Evolutionary conservation across 2,113 vertebrate species (phyloP).

Genomic region (Notechis scutatus): DNA sequence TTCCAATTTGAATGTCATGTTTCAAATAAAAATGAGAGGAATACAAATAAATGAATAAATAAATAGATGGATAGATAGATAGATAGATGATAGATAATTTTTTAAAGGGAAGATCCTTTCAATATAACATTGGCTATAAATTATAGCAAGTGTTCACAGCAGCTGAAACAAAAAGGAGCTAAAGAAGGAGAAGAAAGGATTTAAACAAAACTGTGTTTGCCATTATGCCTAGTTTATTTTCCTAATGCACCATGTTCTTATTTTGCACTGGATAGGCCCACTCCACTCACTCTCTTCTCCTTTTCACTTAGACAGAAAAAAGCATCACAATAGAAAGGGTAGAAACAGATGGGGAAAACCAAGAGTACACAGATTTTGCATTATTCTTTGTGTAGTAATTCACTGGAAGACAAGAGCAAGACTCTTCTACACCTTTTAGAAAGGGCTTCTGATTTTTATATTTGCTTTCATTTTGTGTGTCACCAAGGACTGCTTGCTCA

Average conservation of each 20-base stretch:
- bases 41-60: conserved; percentile 26
- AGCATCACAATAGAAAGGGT: conserved; percentile 40
- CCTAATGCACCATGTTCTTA: conserved; percentile 25
- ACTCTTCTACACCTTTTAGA: conserved; percentile 17
- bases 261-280: conserved; percentile 28
- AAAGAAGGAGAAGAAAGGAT: conserved; percentile 58
- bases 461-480: background rate
- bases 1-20: conserved; percentile 73
- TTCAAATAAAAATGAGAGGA: conserved; percentile 65
- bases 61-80: background rate
- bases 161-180: conserved; percentile 53
- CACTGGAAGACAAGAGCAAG: background rate
- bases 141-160: conserved; percentile 53
- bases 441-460: conserved; percentile 14
- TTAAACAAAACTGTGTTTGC: conserved; percentile 55
- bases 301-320: conserved; percentile 32
- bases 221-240: conserved; percentile 41
- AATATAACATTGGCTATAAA: conserved; percentile 24
- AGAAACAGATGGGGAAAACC: conserved; percentile 38
- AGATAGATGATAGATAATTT: background rate
- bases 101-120: conserved; percentile 29
- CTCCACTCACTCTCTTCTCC: conserved; percentile 40
- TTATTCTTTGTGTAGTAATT: conserved; percentile 24
- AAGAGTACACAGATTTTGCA: conserved; percentile 39
- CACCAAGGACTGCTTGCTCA: background rate